Percentiles rank a stretch among this genome's conserved stretches.
Evolutionary conservation across 1,140 invertebrate species (phyloP).

Genomic region (Lasioglossum baleicum): DNA sequence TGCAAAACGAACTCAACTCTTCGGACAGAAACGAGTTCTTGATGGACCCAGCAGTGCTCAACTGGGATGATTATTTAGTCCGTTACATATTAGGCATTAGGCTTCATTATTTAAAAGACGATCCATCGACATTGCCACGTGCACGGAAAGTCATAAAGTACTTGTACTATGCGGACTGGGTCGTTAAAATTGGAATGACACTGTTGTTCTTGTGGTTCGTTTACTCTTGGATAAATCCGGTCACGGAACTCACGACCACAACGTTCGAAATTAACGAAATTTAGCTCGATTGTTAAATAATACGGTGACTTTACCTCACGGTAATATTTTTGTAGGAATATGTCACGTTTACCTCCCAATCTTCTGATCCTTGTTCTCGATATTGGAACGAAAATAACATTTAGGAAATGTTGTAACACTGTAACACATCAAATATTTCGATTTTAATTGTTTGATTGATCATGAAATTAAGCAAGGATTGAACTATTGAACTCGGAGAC

Average conservation of each 20-base stretch:
- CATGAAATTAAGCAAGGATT: too few relatives aligned
- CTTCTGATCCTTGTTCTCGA: background rate
- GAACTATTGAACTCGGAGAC: too few relatives aligned
- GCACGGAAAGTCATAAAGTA: conserved; percentile 80
- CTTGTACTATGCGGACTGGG: conserved; percentile 68
- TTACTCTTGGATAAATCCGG: conserved; percentile 64
- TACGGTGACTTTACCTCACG: background rate
- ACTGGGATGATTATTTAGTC: conserved; percentile 86
- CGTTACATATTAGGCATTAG: conserved; percentile 87
- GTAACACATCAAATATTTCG: too few relatives aligned
- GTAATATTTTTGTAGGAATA: background rate
- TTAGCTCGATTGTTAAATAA: background rate
- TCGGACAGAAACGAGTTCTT: conserved; percentile 82
- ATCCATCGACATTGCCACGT: conserved; percentile 86
- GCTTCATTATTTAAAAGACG: conserved; percentile 88
- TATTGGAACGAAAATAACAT: too few relatives aligned
- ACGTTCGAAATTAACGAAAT: conserved; percentile 14
- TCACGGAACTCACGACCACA: conserved; percentile 7
- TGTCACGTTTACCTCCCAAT: background rate
- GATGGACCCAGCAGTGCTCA: conserved; percentile 81
- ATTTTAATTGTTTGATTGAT: too few relatives aligned
- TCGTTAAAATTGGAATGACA: conserved; percentile 61
- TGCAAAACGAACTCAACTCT: conserved; percentile 82
- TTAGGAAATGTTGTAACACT: too few relatives aligned
- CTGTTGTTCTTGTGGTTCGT: conserved; percentile 64